Evolutionary conservation across 2,888 invertebrate species (phyloP).

Genomic region (Drosophila koepferae): DNA sequence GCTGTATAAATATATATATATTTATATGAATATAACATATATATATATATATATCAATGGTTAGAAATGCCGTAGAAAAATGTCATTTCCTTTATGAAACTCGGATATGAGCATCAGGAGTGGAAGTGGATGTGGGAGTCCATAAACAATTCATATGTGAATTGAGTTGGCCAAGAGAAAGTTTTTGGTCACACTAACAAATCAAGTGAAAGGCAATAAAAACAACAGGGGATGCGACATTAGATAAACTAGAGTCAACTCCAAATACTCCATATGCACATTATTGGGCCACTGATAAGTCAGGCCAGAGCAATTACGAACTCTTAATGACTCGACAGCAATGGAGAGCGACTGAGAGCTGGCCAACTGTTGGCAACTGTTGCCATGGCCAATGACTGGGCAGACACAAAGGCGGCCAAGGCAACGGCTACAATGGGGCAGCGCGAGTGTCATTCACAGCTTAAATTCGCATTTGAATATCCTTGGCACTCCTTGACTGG

Average conservation of each 20-base stretch:
- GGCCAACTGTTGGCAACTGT: conserved; percentile 37
- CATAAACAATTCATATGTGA: conserved; percentile 59
- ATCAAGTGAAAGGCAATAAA: conserved; percentile 76
- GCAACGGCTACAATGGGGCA: conserved; percentile 43
- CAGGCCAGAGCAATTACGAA: conserved; percentile 62
- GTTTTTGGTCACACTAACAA: conserved; percentile 65
- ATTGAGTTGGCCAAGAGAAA: conserved; percentile 49
- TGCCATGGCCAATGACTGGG: conserved; percentile 36
- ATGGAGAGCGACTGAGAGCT: conserved; percentile 1
- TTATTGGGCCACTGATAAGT: conserved; percentile 68
- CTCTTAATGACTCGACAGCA: conserved; percentile 70
- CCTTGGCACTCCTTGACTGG: conserved; percentile 18
- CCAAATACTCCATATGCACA: conserved; percentile 60
- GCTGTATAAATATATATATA: conserved; percentile 38
- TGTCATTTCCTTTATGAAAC: conserved; percentile 78
- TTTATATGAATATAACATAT: conserved; percentile 25
- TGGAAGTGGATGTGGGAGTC: conserved; percentile 2
- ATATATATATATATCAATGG: conserved; percentile 59
- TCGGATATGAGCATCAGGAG: conserved; percentile 64
- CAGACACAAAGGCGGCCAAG: conserved; percentile 49
- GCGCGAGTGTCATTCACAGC: conserved; percentile 70
- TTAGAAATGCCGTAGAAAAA: conserved; percentile 60
- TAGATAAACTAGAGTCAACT: conserved; percentile 8
- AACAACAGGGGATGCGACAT: conserved; percentile 44
- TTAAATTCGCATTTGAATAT: conserved; percentile 60